Evolutionary conservation across 1,140 invertebrate species (phyloP).

Genomic region (Drosophila ananassae): DNA sequence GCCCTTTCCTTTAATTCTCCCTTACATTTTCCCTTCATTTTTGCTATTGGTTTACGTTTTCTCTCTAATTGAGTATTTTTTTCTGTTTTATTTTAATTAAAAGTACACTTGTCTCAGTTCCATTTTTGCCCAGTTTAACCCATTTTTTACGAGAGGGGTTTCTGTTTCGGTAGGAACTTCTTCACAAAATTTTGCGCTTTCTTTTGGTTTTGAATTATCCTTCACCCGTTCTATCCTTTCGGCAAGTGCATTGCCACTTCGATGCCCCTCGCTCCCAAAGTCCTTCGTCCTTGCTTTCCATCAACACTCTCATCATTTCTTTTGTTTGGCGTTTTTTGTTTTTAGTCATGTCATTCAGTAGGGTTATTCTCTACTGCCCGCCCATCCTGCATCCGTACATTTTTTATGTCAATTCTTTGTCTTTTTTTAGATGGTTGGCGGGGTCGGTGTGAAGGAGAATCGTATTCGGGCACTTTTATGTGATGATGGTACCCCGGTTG

Average conservation of each 20-base stretch:
- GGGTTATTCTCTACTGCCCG: slow-evolving; percentile 20
- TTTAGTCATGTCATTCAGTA: slow-evolving; percentile 49
- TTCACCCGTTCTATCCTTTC: not conserved
- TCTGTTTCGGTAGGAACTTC: not conserved
- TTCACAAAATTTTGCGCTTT: slow-evolving; percentile 3
- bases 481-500: slow-evolving; percentile 36
- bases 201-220: slow-evolving; percentile 26
- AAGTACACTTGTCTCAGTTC: slow-evolving; percentile 11
- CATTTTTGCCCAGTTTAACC: slow-evolving; percentile 33
- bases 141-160: slow-evolving; percentile 20
- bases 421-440: slow-evolving; percentile 28
- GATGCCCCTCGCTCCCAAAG: slow-evolving; percentile 9
- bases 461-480: slow-evolving; percentile 48
- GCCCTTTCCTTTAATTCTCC: not conserved
- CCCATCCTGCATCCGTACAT: slow-evolving; percentile 10
- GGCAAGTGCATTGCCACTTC: slow-evolving; percentile 48
- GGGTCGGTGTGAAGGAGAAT: slow-evolving; percentile 13
- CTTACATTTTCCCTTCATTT: not conserved
- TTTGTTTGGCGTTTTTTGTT: slow-evolving; percentile 42
- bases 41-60: slow-evolving; percentile 9
- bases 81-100: slow-evolving; percentile 12
- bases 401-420: slow-evolving; percentile 62
- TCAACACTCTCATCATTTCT: slow-evolving; percentile 54
- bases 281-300: slow-evolving; percentile 16
- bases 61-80: slow-evolving; percentile 29